Conservation (phyloP, 1,140 invertebrate species). For the Lepidostoma basale region DNA sequence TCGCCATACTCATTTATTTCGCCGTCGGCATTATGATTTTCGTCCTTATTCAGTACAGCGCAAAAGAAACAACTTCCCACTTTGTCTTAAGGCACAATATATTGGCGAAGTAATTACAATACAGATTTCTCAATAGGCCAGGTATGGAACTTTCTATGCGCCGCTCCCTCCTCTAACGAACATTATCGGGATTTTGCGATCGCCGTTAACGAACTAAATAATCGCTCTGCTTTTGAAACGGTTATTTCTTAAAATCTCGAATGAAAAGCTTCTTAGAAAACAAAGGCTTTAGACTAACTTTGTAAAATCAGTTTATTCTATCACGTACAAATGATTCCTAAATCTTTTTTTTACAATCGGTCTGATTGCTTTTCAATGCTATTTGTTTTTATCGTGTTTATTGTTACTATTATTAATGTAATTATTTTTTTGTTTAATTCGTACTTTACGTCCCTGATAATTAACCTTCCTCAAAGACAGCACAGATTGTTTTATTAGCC, state of each 20-base stretch:
- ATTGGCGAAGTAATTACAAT: constrained; percentile 22
- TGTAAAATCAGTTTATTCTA: too few relatives aligned
- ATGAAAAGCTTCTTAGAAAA: not conserved
- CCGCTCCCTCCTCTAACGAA: not conserved
- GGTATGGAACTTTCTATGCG: constrained; percentile 15
- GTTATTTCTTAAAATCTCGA: constrained; percentile 22
- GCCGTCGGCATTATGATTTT: constrained; percentile 1
- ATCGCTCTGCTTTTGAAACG: not conserved
- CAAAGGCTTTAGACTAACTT: not conserved
- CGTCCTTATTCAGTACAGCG: constrained; percentile 12
- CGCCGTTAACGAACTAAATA: constrained; percentile 17
- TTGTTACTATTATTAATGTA: too few relatives aligned
- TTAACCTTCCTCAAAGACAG: too few relatives aligned
- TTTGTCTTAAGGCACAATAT: constrained; percentile 27
- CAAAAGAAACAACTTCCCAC: constrained; percentile 10
- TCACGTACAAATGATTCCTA: too few relatives aligned
- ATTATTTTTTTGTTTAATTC: too few relatives aligned
- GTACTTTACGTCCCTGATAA: too few relatives aligned
- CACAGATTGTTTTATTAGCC: too few relatives aligned
- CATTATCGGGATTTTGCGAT: constrained; percentile 18
- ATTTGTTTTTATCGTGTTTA: too few relatives aligned
- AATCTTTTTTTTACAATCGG: too few relatives aligned
- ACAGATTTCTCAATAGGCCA: constrained; percentile 16
- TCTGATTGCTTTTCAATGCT: too few relatives aligned
- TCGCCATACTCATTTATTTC: too few relatives aligned